These are phyloP conservation scores for Acanthosoma haemorrhoidale DNA, from an alignment of 2,888 invertebrate genomes.

Conservation along the genomic window DNA sequence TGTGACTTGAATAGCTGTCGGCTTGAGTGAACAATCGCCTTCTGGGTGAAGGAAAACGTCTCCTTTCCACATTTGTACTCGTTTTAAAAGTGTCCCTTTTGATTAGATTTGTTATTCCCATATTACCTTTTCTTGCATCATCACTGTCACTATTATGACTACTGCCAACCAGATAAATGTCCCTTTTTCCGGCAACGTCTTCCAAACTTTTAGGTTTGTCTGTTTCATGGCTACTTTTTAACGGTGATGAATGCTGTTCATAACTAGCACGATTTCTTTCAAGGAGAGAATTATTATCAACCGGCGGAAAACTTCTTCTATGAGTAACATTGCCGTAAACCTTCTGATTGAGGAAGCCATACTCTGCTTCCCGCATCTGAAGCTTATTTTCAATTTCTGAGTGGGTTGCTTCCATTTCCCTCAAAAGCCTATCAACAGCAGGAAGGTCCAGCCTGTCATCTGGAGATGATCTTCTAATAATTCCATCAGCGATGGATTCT, in stretches of 20 bases:
- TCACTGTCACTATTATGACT: constrained; percentile 26
- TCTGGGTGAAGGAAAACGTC: constrained; percentile 13
- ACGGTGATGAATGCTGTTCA: neutral
- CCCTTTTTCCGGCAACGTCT: neutral
- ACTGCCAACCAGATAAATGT: constrained; percentile 25
- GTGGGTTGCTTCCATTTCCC: constrained; percentile 48
- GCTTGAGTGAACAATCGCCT: neutral
- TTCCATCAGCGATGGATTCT: constrained; percentile 12
- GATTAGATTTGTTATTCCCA: neutral
- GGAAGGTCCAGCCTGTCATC: constrained; percentile 44
- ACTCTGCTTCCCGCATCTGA: constrained; percentile 39
- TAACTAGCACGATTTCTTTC: neutral
- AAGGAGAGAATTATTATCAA: neutral
- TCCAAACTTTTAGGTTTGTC: neutral
- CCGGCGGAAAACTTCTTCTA: constrained; percentile 2
- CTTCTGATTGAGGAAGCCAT: constrained; percentile 27
- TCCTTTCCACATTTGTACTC: constrained; percentile 2
- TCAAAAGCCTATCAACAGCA: constrained; percentile 48
- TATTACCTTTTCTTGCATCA: constrained; percentile 8
- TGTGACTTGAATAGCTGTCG: neutral
- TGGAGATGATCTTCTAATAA: neutral
- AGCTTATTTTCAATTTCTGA: constrained; percentile 45
- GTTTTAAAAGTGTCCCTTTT: neutral
- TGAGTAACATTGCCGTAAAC: neutral
- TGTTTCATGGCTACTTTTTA: neutral